Evolutionary conservation across 2,113 vertebrate genomes (phyloP).

Genomic region (Eubucco bourcierii): DNA sequence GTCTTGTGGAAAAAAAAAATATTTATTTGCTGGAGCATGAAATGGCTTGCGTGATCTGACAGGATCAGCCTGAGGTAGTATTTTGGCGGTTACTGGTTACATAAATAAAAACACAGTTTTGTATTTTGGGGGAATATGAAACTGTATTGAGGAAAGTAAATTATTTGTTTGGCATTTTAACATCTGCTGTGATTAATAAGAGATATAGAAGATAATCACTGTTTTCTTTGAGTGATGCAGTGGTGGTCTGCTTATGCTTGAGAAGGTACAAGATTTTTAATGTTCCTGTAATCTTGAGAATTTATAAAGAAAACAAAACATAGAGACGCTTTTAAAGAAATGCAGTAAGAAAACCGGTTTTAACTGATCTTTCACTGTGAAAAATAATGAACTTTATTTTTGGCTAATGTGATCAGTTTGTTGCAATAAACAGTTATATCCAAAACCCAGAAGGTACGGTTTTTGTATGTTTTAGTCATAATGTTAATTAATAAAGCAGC

Average conservation of each 20-base stretch:
- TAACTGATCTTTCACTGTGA: not conserved
- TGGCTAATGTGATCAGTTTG: not conserved
- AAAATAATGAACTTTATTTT: not conserved
- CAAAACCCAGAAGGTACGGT: not conserved
- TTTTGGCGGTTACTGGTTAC: not conserved
- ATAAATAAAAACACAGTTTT: not conserved
- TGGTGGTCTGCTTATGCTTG: not conserved
- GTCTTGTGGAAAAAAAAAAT: not conserved
- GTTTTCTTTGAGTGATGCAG: not conserved
- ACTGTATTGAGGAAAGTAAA: not conserved
- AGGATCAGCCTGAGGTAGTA: not conserved
- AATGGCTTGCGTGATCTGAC: not conserved
- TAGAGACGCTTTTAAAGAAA: not conserved
- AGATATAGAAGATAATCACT: not conserved
- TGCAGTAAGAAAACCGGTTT: not conserved
- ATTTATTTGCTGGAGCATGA: not conserved
- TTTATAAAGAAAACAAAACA: not conserved
- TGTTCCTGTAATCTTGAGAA: not conserved
- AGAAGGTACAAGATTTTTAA: not conserved
- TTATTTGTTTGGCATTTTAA: not conserved
- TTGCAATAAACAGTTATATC: not conserved
- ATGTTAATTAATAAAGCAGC: not conserved
- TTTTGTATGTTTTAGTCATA: not conserved
- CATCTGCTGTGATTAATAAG: not conserved
- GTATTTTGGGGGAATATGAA: not conserved